Base-by-base conservation (phyloP, 1,140 invertebrate species). In the Saccostrea echinata region DNA sequence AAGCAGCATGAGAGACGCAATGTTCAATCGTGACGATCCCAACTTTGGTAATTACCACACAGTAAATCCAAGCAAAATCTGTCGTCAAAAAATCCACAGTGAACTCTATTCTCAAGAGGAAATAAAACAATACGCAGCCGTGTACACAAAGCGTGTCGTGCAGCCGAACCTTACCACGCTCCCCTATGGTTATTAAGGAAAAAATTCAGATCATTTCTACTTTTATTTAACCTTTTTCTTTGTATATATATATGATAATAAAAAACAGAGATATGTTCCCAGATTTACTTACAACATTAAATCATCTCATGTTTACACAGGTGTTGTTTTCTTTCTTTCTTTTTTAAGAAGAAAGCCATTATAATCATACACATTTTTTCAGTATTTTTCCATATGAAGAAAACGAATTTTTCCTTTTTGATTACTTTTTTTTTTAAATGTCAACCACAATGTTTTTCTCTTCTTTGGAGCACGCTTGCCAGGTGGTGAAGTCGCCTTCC, bases 1-100 rank as follows among this genome's bases (percentile, higher is more conserved):
- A 12, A 33, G 61, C 8, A 61, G 21, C 4, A 53, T 88, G 55
- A 61, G 57, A 64, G 85, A 88, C 33, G 33, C 71, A 21, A 61
- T 88, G 27, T 51, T 84, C 6, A 55, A 57, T 24, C 33, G 51
- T 4, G 18, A 86, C 18, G 80, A 35, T 21, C 27, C 57, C 2
- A 33, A 6, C 9, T 8, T 24, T 4, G 80, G 80, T 9, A 43
- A n/a, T 9, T 82, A 82, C 33, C 16, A 43, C 33, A 51, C 51
- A 16, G 8, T 11, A 16, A 82, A 82, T 82, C 35, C 80, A 13
- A 43, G 35, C 33, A 82, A 43, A 24, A 82, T 82, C 51, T 82
- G 80, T 53, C 16, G 80, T 11, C 16, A 82, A 82, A 82, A 82
- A 82, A n/a, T 82, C 8, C 35, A 43, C 16, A 43, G 30, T 21